These are phyloP conservation scores for Sesia apiformis DNA, from an alignment of 2,888 invertebrate species.

Conservation along the genomic window DNA sequence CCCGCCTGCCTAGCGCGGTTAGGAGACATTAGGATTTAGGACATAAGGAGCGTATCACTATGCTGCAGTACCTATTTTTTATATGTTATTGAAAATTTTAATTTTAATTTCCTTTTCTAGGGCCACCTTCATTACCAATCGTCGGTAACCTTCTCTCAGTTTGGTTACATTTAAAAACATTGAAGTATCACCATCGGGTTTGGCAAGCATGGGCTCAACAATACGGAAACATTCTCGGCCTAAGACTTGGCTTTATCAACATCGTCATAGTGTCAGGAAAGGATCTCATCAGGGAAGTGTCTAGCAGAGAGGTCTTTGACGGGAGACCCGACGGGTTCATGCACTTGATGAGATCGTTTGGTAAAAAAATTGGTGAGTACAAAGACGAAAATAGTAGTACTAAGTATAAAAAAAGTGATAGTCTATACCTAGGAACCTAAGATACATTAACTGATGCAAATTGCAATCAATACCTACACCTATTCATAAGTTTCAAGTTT, in stretches of 20 bases:
- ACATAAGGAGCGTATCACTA: too few species aligned
- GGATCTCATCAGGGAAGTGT: slow-evolving; percentile 77
- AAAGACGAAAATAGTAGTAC: too few species aligned
- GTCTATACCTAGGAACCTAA: too few species aligned
- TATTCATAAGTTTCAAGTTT: too few species aligned
- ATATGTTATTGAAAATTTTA: not conserved
- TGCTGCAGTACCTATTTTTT: not conserved
- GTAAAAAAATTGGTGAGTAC: slow-evolving; percentile 77
- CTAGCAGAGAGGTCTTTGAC: slow-evolving; percentile 78
- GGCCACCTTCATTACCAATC: slow-evolving; percentile 45
- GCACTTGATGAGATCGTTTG: slow-evolving; percentile 79
- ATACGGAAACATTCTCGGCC: slow-evolving; percentile 79
- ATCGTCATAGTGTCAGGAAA: slow-evolving; percentile 78
- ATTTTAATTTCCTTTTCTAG: slow-evolving; percentile 22
- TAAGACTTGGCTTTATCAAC: slow-evolving; percentile 76
- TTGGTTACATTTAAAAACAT: slow-evolving; percentile 30
- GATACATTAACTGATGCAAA: too few species aligned
- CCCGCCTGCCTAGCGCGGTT: too few species aligned
- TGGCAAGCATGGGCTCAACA: slow-evolving; percentile 72
- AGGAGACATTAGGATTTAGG: too few species aligned
- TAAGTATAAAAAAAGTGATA: too few species aligned
- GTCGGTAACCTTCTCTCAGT: slow-evolving; percentile 50
- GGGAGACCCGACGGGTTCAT: slow-evolving; percentile 83
- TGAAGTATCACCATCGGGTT: slow-evolving; percentile 69
- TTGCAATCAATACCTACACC: too few species aligned